Conservation (phyloP, 2,797 vertebrate species). For the Sebastes matsubarae region DNA sequence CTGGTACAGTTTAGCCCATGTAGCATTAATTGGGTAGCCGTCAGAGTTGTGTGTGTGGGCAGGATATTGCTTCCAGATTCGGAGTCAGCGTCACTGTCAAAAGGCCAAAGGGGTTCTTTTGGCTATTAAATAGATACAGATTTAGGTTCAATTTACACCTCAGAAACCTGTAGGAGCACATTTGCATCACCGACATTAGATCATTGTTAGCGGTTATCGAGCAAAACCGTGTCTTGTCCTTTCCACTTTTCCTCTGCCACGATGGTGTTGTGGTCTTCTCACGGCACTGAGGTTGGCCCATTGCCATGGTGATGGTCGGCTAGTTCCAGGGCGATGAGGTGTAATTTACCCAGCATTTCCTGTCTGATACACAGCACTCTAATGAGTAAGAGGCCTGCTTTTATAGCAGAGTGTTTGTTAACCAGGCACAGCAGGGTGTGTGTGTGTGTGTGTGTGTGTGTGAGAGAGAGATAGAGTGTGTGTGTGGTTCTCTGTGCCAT, state of each 20-base stretch:
- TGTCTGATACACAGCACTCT: constrained; percentile 77
- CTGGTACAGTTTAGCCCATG: constrained; percentile 51
- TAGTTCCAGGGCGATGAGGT: constrained; percentile 76
- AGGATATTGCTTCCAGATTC: constrained; percentile 76
- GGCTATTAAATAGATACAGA: constrained; percentile 42
- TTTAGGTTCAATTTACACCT: constrained; percentile 40
- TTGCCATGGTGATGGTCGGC: constrained; percentile 72
- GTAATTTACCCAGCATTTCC: constrained; percentile 83
- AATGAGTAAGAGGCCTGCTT: constrained; percentile 75
- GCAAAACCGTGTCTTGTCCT: neutral
- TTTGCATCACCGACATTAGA: neutral
- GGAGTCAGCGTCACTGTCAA: constrained; percentile 42
- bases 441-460: constrained; percentile 7
- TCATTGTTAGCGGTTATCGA: neutral
- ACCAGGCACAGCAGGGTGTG: constrained; percentile 54
- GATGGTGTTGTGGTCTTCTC: constrained; percentile 58
- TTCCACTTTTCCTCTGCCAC: constrained; percentile 10
- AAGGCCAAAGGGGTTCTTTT: constrained; percentile 43
- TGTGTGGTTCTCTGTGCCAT: constrained; percentile 4
- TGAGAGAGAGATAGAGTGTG: neutral
- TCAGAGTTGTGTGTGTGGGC: constrained; percentile 55
- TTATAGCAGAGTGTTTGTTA: constrained; percentile 75
- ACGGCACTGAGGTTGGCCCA: constrained; percentile 68
- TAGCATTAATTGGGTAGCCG: constrained; percentile 65
- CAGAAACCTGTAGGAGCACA: constrained; percentile 5